These are phyloP conservation scores for Suillia variegata DNA, from an alignment of 2,888 invertebrate species.

Conservation along the genomic window DNA sequence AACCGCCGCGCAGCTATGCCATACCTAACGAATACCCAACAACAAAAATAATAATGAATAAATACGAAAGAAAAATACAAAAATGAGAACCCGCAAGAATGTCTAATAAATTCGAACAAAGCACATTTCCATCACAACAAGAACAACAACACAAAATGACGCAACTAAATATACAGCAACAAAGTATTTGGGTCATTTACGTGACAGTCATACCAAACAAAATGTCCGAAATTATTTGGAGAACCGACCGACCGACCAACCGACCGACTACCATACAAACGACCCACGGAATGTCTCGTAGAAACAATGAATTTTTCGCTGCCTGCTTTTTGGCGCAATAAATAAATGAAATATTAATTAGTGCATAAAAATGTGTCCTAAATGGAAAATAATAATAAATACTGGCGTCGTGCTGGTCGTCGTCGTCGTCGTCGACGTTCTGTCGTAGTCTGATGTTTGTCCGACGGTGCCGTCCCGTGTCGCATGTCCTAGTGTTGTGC, in stretches of 20 bases:
- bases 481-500: too few relatives aligned
- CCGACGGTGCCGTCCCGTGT: too few relatives aligned
- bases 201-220: slow-evolving; percentile 12
- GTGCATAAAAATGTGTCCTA: slow-evolving; percentile 12
- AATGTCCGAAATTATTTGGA: too few relatives aligned
- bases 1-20: slow-evolving; percentile 1
- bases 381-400: not conserved
- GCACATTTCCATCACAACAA: not conserved
- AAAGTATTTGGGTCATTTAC: slow-evolving; percentile 12
- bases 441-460: too few relatives aligned
- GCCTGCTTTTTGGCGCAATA: slow-evolving; percentile 2
- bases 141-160: not conserved
- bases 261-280: too few relatives aligned
- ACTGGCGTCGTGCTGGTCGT: too few relatives aligned
- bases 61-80: not conserved
- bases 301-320: too few relatives aligned
- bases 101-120: not conserved
- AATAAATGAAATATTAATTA: slow-evolving; percentile 19
- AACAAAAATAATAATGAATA: not conserved
- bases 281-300: too few relatives aligned
- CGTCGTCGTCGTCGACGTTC: too few relatives aligned
- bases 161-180: not conserved
- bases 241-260: too few relatives aligned
- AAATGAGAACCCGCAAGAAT: not conserved
- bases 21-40: not conserved